These are phyloP conservation scores for Onychostruthus taczanowskii DNA, from an alignment of 2,113 vertebrate species.

Conservation along the genomic window DNA sequence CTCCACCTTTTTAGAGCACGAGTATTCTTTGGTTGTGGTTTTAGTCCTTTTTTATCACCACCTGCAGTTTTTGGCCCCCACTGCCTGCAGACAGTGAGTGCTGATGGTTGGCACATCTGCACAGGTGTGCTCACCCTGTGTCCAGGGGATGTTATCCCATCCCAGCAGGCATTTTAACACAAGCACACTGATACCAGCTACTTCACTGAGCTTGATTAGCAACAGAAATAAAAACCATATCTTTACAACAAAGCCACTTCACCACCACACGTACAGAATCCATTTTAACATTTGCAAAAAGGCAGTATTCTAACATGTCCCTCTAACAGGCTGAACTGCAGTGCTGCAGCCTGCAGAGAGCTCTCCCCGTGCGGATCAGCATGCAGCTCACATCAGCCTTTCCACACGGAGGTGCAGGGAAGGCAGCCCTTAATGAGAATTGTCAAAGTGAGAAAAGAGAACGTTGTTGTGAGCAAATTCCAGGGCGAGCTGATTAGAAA, in stretches of 20 bases:
- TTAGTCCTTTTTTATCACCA: not conserved
- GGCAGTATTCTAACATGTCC: accelerated
- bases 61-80: not conserved
- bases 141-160: not conserved
- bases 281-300: not conserved
- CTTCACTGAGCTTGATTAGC: not conserved
- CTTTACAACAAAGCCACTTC: not conserved
- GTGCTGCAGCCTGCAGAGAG: not conserved
- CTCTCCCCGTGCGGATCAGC: not conserved
- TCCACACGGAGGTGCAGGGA: not conserved
- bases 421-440: slow-evolving; percentile 40
- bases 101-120: not conserved
- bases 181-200: not conserved
- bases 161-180: not conserved
- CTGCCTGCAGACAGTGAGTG: not conserved
- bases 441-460: slow-evolving; percentile 40
- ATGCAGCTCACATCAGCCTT: not conserved
- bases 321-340: not conserved
- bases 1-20: not conserved
- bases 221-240: not conserved
- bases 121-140: not conserved
- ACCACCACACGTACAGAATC: not conserved
- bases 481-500: not conserved
- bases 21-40: not conserved
- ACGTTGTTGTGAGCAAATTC: slow-evolving; percentile 14